Evolutionary conservation across 2,888 invertebrate genomes (phyloP).

Genomic region (Frankliniella fusca): DNA sequence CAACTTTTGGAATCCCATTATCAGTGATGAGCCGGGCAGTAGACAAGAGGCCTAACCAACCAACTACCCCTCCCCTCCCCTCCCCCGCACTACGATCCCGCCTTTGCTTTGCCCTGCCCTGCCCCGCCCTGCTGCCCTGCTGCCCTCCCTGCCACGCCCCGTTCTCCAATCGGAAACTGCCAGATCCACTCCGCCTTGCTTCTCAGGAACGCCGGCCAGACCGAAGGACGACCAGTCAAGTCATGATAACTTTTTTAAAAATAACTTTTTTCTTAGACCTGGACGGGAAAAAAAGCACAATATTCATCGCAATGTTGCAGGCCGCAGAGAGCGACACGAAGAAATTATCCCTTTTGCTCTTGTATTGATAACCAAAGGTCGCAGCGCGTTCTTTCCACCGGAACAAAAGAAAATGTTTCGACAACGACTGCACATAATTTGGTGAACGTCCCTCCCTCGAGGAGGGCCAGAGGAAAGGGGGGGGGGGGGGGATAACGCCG

Average conservation of each 20-base stretch:
- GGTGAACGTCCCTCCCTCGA: no score
- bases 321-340: background rate
- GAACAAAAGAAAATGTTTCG: no score
- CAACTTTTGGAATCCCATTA: constrained; percentile 23
- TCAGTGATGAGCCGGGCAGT: background rate
- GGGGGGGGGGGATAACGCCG: no score
- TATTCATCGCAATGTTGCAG: background rate
- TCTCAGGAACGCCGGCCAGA: background rate
- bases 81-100: background rate
- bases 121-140: background rate
- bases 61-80: background rate
- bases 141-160: background rate
- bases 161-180: constrained; percentile 8
- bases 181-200: background rate
- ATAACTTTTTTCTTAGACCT: background rate
- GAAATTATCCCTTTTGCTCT: background rate
- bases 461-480: no score
- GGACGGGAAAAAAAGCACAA: background rate
- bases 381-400: no score
- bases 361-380: background rate
- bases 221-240: background rate
- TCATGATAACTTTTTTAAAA: background rate
- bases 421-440: no score
- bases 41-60: background rate
- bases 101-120: background rate